Evolutionary conservation across 2,888 invertebrate genomes (phyloP), one percentile per base, ranked within the genome.

Genomic region (Zygaena filipendulae): DNA sequence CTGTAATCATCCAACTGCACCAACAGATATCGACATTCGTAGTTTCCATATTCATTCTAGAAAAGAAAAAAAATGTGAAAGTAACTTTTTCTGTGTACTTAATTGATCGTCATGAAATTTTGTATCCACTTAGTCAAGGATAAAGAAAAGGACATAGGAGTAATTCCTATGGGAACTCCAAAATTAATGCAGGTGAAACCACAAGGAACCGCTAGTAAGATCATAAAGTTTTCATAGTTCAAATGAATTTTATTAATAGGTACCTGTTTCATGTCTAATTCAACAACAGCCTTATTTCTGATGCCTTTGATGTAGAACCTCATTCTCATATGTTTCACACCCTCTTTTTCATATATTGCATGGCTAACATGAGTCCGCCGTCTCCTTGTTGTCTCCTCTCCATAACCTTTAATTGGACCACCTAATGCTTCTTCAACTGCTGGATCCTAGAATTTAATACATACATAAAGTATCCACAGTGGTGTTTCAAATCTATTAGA

Each of bases 241-340:
- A n/a, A n/a, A n/a, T n/a, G n/a, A n/a, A n/a, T n/a, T n/a, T n/a
- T n/a, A n/a, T n/a, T n/a, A n/a, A n/a, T n/a, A n/a, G 7, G 4
- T 67, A 94, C 95, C 82, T 91, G 86, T 58, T 86, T 84, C 75
- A 94, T 88, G 72, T 96, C 96, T 38, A 95, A 75, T 57, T 93
- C 87, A 5, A 91, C 96, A 27, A 92, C 90, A 19, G 87, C 96
- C 50, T 88, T 88, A 49, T 87, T 87, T 36, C 90, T 83, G 22
- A 86, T 77, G 19, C 96, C 96, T 70, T 95, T 88, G 33, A 96
- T 83, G 54, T 95, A 91, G 67, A 96, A 97, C 54, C 88, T 86
- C 91, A 97, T 94, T 47, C 93, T 83, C 82, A 96, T 85, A 47
- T 90, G 88, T 39, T 87, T 84, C 8, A 84, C 82, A 10, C 91